phyloP scores from a whole-genome alignment of 2,888 invertebrate species.

The Epistrophe grossulariae region DNA sequence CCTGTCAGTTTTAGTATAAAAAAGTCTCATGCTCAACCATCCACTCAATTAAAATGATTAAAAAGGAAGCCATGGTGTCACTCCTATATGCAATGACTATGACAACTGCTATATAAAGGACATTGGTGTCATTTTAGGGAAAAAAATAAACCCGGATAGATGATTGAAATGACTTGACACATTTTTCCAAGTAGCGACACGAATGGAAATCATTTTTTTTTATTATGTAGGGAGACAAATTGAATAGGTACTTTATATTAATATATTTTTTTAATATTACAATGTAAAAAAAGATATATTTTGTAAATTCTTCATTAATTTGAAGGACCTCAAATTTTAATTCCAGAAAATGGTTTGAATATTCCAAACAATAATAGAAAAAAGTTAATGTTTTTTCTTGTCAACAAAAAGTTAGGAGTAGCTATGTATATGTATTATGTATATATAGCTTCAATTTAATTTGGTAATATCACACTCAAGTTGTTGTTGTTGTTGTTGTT shows the following conservation, averaged over 20 bases:
- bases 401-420: no score
- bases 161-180: not conserved
- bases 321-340: no score
- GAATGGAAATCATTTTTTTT: not conserved
- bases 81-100: not conserved
- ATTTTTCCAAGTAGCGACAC: not conserved
- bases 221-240: not conserved
- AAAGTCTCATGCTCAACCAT: constrained; percentile 1
- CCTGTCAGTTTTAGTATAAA: not conserved
- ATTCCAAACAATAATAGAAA: no score
- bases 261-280: no score
- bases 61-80: not conserved
- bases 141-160: not conserved
- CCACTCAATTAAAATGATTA: not conserved
- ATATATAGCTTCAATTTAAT: no score
- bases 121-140: not conserved
- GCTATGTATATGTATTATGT: no score
- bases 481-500: no score
- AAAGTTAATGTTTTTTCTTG: no score
- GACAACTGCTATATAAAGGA: not conserved
- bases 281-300: no score
- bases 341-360: no score
- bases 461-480: no score
- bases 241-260: not conserved
- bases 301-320: no score